A percentile compares a stretch with the other conserved stretches of the same genome.
Conservation (phyloP, 2,797 vertebrate genomes). For the Petrocephalus schoutedeni region DNA sequence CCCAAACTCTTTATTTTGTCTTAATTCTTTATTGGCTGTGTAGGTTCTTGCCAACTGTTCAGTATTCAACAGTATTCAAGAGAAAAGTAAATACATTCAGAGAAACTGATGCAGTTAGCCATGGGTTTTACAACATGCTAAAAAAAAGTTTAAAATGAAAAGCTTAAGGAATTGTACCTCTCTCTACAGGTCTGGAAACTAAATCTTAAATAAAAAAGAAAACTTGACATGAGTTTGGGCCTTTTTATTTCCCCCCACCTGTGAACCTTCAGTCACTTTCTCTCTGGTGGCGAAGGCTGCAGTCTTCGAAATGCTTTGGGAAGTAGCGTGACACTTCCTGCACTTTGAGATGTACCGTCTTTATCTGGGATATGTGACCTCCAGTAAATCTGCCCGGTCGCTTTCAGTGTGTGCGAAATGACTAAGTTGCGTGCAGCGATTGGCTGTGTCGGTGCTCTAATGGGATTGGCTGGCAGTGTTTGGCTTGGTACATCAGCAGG, state of each 20-base stretch:
- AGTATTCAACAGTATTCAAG: slow-evolving; percentile 66
- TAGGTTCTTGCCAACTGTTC: slow-evolving; percentile 76
- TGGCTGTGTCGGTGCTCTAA: background rate
- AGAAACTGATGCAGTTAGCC: slow-evolving; percentile 67
- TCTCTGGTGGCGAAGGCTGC: background rate
- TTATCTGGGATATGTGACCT: background rate
- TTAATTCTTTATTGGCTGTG: slow-evolving; percentile 44
- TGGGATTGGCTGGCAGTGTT: background rate
- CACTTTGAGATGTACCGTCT: background rate
- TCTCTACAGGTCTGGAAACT: slow-evolving; percentile 83
- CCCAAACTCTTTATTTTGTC: slow-evolving; percentile 34
- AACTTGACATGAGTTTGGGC: slow-evolving; percentile 58
- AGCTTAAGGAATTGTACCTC: slow-evolving; percentile 81
- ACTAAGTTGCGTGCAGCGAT: background rate
- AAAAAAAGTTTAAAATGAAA: slow-evolving; percentile 56
- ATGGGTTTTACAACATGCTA: slow-evolving; percentile 76
- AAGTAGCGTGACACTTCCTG: background rate
- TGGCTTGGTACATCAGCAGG: background rate
- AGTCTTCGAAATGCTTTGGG: background rate
- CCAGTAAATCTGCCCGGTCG: background rate
- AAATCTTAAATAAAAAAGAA: slow-evolving; percentile 88
- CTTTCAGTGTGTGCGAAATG: background rate
- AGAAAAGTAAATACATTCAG: slow-evolving; percentile 57
- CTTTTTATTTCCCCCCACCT: background rate
- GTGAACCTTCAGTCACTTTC: background rate